Evolutionary conservation across 1,140 invertebrate species (phyloP).

Genomic region (Caenorhabditis remanei): DNA sequence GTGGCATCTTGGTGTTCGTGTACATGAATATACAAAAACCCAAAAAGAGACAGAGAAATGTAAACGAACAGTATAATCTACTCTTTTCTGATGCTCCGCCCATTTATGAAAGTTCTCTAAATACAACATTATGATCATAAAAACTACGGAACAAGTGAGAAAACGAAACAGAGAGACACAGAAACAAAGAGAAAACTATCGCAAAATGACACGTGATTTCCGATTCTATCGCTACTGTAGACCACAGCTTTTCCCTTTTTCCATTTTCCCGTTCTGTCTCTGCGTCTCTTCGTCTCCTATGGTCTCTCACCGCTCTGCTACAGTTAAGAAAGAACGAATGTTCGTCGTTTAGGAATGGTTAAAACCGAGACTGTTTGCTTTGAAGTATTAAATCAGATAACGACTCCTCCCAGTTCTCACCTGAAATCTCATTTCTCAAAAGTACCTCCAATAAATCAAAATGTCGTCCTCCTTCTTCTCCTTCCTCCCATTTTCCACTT

Average conservation of each 20-base stretch:
- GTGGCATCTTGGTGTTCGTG: neutral
- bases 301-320: neutral
- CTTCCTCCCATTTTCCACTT: neutral
- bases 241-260: neutral
- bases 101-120: constrained; percentile 16
- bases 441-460: constrained; percentile 1
- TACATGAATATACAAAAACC: neutral
- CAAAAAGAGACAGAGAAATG: neutral
- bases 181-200: neutral
- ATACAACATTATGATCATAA: constrained; percentile 17
- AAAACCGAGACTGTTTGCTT: neutral
- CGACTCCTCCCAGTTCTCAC: neutral
- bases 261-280: neutral
- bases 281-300: constrained; percentile 43
- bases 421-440: neutral
- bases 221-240: constrained; percentile 41
- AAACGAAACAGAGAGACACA: neutral
- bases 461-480: neutral
- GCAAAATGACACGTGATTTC: constrained; percentile 46
- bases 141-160: constrained; percentile 44
- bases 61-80: neutral
- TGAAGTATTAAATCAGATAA: neutral
- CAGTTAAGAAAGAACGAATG: neutral
- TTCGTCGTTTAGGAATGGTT: neutral
- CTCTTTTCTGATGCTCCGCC: neutral